A percentile compares a stretch with the other conserved stretches of the same genome.
Evolutionary conservation across 2,797 vertebrate genomes (phyloP).

Genomic region (Ispidina lecontei): DNA sequence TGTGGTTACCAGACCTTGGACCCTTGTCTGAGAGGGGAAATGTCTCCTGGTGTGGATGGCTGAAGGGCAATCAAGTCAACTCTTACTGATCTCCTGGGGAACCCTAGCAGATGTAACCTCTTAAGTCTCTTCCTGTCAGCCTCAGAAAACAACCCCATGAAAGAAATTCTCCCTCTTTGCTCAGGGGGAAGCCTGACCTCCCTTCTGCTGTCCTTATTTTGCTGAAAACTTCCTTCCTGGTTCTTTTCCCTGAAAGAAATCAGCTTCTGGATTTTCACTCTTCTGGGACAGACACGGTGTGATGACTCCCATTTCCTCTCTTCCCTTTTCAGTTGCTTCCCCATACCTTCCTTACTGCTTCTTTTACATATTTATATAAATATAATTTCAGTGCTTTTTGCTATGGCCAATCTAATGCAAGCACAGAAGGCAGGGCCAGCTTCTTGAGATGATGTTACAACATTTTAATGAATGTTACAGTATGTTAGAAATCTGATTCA

Average conservation of each 20-base stretch:
- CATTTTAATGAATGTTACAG: background rate
- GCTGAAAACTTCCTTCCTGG: constrained; percentile 71
- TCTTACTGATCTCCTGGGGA: constrained; percentile 22
- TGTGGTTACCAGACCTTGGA: background rate
- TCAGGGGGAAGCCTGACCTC: constrained; percentile 62
- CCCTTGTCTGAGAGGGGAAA: constrained; percentile 13
- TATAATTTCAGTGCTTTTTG: background rate
- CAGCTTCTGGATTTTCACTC: constrained; percentile 58
- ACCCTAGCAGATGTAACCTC: constrained; percentile 61
- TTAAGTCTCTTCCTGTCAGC: constrained; percentile 67
- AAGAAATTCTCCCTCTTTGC: constrained; percentile 56
- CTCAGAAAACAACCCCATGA: constrained; percentile 38
- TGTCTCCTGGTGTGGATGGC: background rate
- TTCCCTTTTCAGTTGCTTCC: background rate
- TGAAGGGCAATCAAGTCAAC: constrained; percentile 39
- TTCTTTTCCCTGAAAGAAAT: constrained; percentile 46
- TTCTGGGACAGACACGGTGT: background rate
- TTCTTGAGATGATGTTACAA: background rate
- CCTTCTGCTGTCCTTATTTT: constrained; percentile 25
- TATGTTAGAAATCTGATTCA: background rate
- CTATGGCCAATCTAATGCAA: background rate
- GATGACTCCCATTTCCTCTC: constrained; percentile 48
- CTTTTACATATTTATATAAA: too few species aligned
- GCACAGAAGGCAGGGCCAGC: accelerated
- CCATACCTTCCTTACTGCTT: background rate